These are phyloP conservation scores for Sarcophaga caerulescens DNA, from an alignment of 2,888 invertebrate genomes.

Conservation along the genomic window DNA sequence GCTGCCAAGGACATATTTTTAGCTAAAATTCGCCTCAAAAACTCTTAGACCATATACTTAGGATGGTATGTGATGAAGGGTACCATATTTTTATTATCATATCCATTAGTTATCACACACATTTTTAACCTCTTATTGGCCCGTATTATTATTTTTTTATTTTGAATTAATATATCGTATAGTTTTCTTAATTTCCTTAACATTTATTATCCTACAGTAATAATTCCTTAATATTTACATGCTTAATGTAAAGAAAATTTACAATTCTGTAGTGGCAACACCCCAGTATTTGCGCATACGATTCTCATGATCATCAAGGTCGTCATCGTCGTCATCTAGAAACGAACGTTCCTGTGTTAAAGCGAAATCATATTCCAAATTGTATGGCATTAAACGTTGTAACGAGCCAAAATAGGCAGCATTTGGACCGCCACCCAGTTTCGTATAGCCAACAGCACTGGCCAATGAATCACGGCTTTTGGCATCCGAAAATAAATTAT, in stretches of 20 bases:
- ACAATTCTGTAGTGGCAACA: constrained; percentile 92
- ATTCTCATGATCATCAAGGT: constrained; percentile 90
- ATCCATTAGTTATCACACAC: too few species aligned
- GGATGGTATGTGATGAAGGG: too few species aligned
- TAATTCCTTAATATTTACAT: neutral
- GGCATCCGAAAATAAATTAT: constrained; percentile 73
- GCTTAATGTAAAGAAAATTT: constrained; percentile 72
- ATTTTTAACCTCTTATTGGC: too few species aligned
- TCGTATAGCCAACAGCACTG: constrained; percentile 81
- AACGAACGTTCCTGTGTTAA: constrained; percentile 88
- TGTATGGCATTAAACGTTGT: constrained; percentile 91
- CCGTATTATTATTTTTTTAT: too few species aligned
- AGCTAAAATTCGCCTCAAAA: too few species aligned
- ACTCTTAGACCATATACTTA: too few species aligned
- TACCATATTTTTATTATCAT: too few species aligned
- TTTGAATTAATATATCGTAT: too few species aligned
- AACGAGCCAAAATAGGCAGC: constrained; percentile 94
- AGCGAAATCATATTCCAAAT: constrained; percentile 91
- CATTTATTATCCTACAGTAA: neutral
- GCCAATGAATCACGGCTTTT: constrained; percentile 72
- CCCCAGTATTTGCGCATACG: constrained; percentile 96
- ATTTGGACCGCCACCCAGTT: constrained; percentile 86
- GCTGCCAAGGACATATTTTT: too few species aligned
- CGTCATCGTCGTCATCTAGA: constrained; percentile 83
- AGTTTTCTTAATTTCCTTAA: too few species aligned